Evolutionary conservation across 2,113 vertebrate species (phyloP), one percentile per base, ranked within the genome.

Genomic region (Erpornis zantholeuca): DNA sequence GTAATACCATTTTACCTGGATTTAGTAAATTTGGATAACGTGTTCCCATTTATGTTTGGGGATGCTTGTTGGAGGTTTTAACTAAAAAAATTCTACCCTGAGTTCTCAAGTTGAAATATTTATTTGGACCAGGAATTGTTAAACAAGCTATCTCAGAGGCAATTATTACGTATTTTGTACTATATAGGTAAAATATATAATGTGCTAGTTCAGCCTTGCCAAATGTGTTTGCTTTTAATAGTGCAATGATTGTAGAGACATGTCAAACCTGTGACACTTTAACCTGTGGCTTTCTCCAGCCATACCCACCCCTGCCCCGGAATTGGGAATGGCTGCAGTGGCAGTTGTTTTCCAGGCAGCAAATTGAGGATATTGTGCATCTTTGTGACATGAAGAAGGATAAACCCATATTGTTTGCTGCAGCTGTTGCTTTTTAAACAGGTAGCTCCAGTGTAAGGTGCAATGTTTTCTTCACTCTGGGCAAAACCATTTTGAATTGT

Each of bases 141-240:
- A 90, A 94, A 95, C 82, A 90, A 27, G 70, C 79, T 78, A 33
- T 95, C 87, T 96, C 88, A 96, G 86, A 97, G 90, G 73, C 8
- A 7, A 60, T 94, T 90, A 76, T 87, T 92, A 90, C n/a, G 3
- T 87, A 82, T 97, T 97, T 96, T 92, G 96, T 96, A 90, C 91
- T 96, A 36, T 31, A 84, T 93, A 96, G 86, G 79, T 82, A 56
- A 97, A 95, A 87, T 86, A 87, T 89, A 66, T 90, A 69, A 94
- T 80, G 86, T 91, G 71, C 90, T 97, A 96, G 89, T 97, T 96
- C 94, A 88, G 94, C 90, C 84, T 96, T 97, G 96, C 91, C 86
- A 92, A 87, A 90, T 69, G 65, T 69, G 80, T 93, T 96, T 95
- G 88, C 96, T 96, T 95, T 94, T 96, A 82, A 78, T 77, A 80